These are phyloP conservation scores for Nibea coibor DNA, from an alignment of 2,113 vertebrate species.

Conservation along the genomic window DNA sequence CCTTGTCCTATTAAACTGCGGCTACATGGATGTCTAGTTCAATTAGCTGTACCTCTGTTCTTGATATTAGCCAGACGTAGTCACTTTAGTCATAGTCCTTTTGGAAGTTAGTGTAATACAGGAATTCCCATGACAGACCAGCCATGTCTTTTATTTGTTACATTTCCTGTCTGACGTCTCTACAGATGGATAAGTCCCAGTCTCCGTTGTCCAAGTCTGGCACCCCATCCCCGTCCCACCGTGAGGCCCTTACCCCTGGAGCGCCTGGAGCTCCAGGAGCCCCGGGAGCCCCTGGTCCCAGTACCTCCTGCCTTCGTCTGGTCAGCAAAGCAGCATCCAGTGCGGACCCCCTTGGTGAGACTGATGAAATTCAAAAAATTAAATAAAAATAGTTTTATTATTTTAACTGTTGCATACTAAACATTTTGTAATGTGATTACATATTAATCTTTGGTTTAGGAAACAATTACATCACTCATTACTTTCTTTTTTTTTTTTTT, in stretches of 20 bases:
- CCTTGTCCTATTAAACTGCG: neutral
- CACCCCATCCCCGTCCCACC: conserved; percentile 84
- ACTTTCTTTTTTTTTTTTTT: no score
- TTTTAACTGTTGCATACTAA: neutral
- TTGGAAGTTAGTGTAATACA: neutral
- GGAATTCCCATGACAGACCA: neutral
- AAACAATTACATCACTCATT: no score
- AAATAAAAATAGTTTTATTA: neutral
- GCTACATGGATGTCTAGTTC: neutral
- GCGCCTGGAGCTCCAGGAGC: conserved; percentile 81
- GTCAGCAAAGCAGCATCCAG: conserved; percentile 83
- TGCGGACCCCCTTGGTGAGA: conserved; percentile 86
- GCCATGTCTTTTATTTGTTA: neutral
- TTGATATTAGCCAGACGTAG: neutral
- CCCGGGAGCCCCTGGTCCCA: conserved; percentile 85
- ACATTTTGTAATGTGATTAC: no score
- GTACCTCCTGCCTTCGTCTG: conserved; percentile 85
- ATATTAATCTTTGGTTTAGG: no score
- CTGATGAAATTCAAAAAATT: neutral
- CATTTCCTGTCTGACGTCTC: conserved; percentile 3
- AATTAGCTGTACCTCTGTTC: neutral
- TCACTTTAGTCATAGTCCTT: neutral
- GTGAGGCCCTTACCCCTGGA: conserved; percentile 84
- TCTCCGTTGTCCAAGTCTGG: conserved; percentile 85
- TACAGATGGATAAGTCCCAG: conserved; percentile 84